Conservation (phyloP, 2,888 invertebrate genomes). For the Branchellion lobata region DNA sequence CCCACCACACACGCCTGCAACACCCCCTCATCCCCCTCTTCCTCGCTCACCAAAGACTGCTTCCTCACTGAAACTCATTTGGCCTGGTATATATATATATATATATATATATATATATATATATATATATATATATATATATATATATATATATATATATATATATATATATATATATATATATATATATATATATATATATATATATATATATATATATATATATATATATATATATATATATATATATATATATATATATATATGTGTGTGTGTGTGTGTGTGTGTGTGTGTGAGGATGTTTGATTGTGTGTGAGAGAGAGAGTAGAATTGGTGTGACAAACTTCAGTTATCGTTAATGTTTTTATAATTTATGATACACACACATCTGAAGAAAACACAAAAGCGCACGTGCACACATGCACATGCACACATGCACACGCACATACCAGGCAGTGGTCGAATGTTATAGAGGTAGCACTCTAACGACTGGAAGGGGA, state of each 20-base stretch:
- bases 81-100: no score
- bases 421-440: no score
- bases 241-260: no score
- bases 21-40: background rate
- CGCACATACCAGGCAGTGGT: conserved; percentile 55
- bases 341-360: background rate
- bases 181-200: no score
- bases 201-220: no score
- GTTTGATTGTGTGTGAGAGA: background rate
- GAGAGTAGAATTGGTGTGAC: background rate
- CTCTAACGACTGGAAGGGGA: conserved; percentile 97
- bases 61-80: background rate
- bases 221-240: no score
- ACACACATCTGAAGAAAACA: no score
- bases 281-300: background rate
- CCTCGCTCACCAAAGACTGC: background rate
- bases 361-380: background rate
- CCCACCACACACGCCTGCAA: background rate
- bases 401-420: no score
- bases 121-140: no score
- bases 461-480: conserved; percentile 72
- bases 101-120: no score
- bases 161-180: no score
- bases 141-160: no score
- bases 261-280: background rate